Base-by-base conservation (phyloP, 2,888 invertebrate species). In the Nomada goodeniana region DNA sequence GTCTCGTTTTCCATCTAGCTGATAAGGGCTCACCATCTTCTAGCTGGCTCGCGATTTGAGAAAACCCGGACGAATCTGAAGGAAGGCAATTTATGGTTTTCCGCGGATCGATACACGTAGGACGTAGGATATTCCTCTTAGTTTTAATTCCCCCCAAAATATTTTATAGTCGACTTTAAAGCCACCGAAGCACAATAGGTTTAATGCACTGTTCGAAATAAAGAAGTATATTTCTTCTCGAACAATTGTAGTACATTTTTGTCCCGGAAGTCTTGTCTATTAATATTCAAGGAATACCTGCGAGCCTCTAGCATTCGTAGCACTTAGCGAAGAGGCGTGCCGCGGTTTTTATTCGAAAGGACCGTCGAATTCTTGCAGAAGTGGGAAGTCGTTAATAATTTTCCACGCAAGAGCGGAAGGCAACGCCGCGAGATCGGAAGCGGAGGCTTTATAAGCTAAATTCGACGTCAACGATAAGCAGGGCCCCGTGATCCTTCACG, bases 401-500 rank as follows among this genome's bases (percentile, higher is more conserved):
- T 57, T 52, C n/a, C 29, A 63, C 18, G 20, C n/a, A 20, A 42
- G 11, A 2, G 4, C 7, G 18, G 36, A 64, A n/a, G 52, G 52
- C 23, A 36, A 59, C 10, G 15, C 13, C 13, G 20, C 13, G 61
- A 18, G 29, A 26, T 72, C 63, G 59, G 50, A 29, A 73, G 76
- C 44, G 81, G 67, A 73, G 79, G 60, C 76, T 71, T 80, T 88
- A 84, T 80, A 76, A 72, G 61, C 71, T 68, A 42, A 80, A 87
- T 77, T 80, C 76, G 71, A 77, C 50, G 75, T 50, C 23, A 61
- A 74, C 72, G 55, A 70, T 71, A 60, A 59, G 73, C 72, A 60
- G 71, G 64, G 53, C 9, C 64, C 61, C 59, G 76, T 76, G 89
- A 88, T 86, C 85, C 86, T 83, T 85, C 80, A 86, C 81, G 85